Evolutionary conservation across 35 echinoderm and acorn worm species (phyloP), one percentile per base, ranked within the genome.

Genomic region (Patiria miniata): DNA sequence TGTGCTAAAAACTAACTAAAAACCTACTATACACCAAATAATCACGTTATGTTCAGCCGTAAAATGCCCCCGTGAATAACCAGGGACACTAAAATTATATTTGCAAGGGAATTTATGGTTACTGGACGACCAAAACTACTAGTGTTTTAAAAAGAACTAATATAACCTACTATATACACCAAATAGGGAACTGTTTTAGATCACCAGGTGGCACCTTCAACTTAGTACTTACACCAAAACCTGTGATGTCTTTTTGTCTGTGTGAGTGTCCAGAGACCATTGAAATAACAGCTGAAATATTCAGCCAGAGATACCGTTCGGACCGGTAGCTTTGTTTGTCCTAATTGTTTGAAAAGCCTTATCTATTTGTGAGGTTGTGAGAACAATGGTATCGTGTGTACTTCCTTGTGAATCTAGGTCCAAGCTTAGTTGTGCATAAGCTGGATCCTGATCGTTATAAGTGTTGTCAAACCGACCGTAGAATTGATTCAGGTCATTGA

Each of bases 401-500:
- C 17, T 36, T n/a, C 15, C 50, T 34, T 81, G 17, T 58, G 79
- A 40, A 44, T 9, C 79, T 14, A 44, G 15, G 1, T 29, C 38
- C 39, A 39, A 34, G 18, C 1, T 21, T 21, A 81, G n/a, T 39
- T 36, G 21, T 19, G 26, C n/a, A 17, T 36, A 16, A 39, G 30
- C 36, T 23, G 18, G n/a, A 21, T 81, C n/a, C n/a, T n/a, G n/a
- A n/a, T n/a, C n/a, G n/a, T n/a, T n/a, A n/a, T n/a, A n/a, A n/a
- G n/a, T 22, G 36, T 81, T 81, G 15, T 81, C 79, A 44, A 81
- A 81, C 39, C 7, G 0, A n/a, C 36, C 6, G 42, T 8, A 81
- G 39, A 81, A 81, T 39, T 23, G 36, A 39, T 81, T 81, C 0
- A 81, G 29, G 21, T 81, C 79, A 39, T 81, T 81, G 21, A 42